A percentile compares a stretch with the other conserved stretches of the same genome.
Evolutionary conservation across 2,113 vertebrate genomes (phyloP).

Genomic region (Pitta sordida): DNA sequence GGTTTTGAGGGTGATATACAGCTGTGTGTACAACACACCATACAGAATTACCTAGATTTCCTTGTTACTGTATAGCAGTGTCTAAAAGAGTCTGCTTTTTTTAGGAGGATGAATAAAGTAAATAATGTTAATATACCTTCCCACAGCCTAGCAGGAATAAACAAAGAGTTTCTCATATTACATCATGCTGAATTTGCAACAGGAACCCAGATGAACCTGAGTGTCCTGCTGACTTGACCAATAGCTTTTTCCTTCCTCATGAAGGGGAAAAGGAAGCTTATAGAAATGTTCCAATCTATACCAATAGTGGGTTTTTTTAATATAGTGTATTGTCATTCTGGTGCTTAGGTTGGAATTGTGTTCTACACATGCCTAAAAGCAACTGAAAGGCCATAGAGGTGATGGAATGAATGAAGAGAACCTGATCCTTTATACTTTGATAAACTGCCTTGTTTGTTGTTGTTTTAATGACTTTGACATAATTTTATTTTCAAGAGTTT

Average conservation of each 20-base stretch:
- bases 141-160: neutral
- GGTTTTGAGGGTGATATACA: neutral
- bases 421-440: neutral
- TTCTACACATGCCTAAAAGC: neutral
- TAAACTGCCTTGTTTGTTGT: neutral
- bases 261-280: neutral
- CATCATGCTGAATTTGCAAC: neutral
- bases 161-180: neutral
- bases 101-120: neutral
- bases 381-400: neutral
- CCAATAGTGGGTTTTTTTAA: neutral
- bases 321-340: neutral
- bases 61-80: neutral
- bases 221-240: neutral
- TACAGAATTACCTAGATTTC: neutral
- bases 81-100: neutral
- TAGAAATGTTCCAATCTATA: neutral
- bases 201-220: neutral
- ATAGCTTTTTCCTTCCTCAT: neutral
- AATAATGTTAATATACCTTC: neutral
- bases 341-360: neutral
- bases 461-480: neutral
- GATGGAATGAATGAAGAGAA: neutral
- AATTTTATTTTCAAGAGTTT: neutral
- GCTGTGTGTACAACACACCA: neutral